A percentile compares a stretch with the other conserved stretches of the same genome.
Evolutionary conservation across 2,797 vertebrate genomes (phyloP).

Genomic region (Hephaestus fuliginosus): DNA sequence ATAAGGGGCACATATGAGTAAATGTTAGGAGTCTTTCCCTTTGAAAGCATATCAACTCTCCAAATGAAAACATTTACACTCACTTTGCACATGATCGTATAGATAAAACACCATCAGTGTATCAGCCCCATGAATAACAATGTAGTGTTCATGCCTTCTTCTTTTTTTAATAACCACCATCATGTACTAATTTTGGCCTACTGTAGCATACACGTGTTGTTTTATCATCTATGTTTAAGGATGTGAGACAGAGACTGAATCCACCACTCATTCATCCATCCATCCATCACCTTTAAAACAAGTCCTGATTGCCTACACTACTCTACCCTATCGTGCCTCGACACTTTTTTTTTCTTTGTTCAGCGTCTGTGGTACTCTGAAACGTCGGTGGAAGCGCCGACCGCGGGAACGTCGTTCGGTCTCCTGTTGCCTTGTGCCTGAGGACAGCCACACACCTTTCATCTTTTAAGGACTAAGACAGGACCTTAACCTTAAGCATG

Average conservation of each 20-base stretch:
- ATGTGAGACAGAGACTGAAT: constrained; percentile 38
- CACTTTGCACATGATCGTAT: not conserved
- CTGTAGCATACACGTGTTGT: constrained; percentile 43
- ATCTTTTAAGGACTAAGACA: constrained; percentile 72
- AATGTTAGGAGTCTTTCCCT: constrained; percentile 21
- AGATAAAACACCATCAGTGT: not conserved
- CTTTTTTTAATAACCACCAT: not conserved
- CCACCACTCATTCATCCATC: constrained; percentile 15
- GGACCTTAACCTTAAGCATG: constrained; percentile 74
- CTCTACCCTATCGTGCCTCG: constrained; percentile 78
- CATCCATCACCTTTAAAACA: constrained; percentile 49
- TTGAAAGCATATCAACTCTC: constrained; percentile 35
- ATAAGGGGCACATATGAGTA: constrained; percentile 13
- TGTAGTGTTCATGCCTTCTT: constrained; percentile 10
- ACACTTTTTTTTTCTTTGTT: constrained; percentile 68
- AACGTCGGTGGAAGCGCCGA: constrained; percentile 47
- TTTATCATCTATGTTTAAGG: constrained; percentile 3
- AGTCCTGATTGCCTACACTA: constrained; percentile 73
- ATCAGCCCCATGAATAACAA: not conserved
- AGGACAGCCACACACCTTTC: constrained; percentile 64
- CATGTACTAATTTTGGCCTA: constrained; percentile 15
- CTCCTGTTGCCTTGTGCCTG: constrained; percentile 80
- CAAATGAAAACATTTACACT: constrained; percentile 14
- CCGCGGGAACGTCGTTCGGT: constrained; percentile 37
- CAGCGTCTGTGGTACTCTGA: constrained; percentile 46